A percentile compares a stretch with the other conserved stretches of the same genome.
phyloP scores from a whole-genome alignment of 1,140 invertebrate genomes.

The Tyrophagus putrescentiae region DNA sequence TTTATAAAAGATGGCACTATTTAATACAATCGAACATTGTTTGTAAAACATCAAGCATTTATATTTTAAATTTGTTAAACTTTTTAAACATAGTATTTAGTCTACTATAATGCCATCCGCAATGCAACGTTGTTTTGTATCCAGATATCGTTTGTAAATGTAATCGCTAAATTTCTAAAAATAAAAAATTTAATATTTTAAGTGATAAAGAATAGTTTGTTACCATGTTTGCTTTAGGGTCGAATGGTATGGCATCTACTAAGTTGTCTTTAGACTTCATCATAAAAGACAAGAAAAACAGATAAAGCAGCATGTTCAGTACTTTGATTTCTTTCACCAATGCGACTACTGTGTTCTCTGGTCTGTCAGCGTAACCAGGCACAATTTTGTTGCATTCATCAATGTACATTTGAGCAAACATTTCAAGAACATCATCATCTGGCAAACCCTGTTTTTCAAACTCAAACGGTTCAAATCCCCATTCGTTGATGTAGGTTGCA shows the following conservation, averaged over 20 bases:
- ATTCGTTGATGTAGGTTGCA: conserved; percentile 5
- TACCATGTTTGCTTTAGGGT: not conserved
- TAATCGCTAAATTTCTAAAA: no score
- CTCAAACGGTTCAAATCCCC: conserved; percentile 13
- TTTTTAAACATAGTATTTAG: no score
- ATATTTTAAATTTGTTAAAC: no score
- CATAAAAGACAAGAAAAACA: not conserved
- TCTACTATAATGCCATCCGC: no score
- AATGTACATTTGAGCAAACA: not conserved
- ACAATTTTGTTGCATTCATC: not conserved
- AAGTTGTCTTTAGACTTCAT: not conserved
- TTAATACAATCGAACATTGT: no score
- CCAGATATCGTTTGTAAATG: no score
- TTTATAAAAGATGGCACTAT: no score
- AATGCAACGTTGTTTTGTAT: no score
- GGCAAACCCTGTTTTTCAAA: not conserved
- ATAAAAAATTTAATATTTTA: not conserved
- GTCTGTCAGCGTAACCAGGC: not conserved
- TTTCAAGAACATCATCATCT: not conserved
- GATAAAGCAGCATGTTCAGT: not conserved
- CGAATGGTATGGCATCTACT: not conserved
- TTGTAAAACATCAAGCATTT: no score
- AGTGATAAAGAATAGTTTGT: not conserved
- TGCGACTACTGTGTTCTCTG: not conserved
- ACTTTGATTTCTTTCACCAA: not conserved